Evolutionary conservation across 2,797 vertebrate species (phyloP).

Genomic region (Okamejei kenojei): DNA sequence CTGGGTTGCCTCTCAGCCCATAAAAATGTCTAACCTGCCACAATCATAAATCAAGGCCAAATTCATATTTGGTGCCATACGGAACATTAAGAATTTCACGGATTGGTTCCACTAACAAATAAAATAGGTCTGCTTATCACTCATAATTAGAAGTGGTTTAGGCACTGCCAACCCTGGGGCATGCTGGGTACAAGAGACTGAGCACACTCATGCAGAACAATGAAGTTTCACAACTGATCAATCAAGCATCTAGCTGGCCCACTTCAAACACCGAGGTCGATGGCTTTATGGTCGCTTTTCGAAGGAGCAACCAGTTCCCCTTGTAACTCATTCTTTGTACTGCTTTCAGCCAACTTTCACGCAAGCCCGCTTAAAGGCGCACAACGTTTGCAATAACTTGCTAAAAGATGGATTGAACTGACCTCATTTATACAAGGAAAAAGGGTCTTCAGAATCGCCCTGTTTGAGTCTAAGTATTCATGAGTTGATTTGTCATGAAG

Average conservation of each 20-base stretch:
- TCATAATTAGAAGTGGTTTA: background rate
- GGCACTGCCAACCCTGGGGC: background rate
- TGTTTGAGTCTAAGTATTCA: background rate
- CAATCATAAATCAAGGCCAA: background rate
- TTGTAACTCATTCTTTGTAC: background rate
- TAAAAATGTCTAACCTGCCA: conserved; percentile 6
- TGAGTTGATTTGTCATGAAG: too few relatives aligned
- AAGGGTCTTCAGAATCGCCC: background rate
- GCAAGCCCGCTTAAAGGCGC: background rate
- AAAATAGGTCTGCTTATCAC: background rate
- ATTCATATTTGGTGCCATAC: background rate
- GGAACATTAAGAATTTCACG: conserved; percentile 6
- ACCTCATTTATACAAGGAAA: background rate
- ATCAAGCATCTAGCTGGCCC: background rate
- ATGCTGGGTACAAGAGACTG: background rate
- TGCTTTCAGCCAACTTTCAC: background rate
- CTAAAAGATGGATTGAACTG: background rate
- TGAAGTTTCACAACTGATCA: conserved; percentile 10
- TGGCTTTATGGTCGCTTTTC: conserved; percentile 10
- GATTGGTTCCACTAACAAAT: background rate
- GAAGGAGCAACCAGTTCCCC: background rate
- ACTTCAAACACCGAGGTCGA: background rate
- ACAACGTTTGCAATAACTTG: background rate
- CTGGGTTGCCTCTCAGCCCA: conserved; percentile 2
- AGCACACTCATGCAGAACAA: background rate